Evolutionary conservation across 1,140 invertebrate species (phyloP).

Genomic region (Macrostomum lignano): DNA sequence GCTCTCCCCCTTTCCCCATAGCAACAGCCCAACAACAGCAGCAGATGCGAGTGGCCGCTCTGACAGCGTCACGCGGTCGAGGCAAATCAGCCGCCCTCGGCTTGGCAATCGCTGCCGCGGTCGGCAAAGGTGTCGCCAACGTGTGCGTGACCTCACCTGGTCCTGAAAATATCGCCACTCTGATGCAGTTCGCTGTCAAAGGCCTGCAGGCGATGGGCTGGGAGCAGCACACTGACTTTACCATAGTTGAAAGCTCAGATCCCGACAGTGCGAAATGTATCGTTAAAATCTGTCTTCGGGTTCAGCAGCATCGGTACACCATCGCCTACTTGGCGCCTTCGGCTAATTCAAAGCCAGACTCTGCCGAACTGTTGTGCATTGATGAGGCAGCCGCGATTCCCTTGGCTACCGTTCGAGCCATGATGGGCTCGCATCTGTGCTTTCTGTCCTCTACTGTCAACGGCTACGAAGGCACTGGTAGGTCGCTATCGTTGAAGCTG

Average conservation of each 20-base stretch:
- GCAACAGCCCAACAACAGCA: too few relatives aligned
- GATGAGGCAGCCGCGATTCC: slow-evolving; percentile 98
- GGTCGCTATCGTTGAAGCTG: slow-evolving; percentile 74
- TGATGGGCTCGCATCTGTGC: slow-evolving; percentile 65
- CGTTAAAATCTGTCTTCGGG: slow-evolving; percentile 40
- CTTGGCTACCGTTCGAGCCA: slow-evolving; percentile 57
- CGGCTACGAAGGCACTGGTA: slow-evolving; percentile 89
- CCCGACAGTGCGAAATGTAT: slow-evolving; percentile 38
- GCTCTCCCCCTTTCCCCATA: too few relatives aligned
- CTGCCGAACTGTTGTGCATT: slow-evolving; percentile 76
- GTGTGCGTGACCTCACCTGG: slow-evolving; percentile 90
- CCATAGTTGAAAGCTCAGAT: slow-evolving; percentile 55
- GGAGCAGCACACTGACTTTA: slow-evolving; percentile 6
- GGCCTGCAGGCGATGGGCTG: slow-evolving; percentile 30
- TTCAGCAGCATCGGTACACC: slow-evolving; percentile 29
- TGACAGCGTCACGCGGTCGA: slow-evolving; percentile 77
- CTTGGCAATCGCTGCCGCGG: slow-evolving; percentile 43
- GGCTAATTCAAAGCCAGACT: slow-evolving; percentile 41
- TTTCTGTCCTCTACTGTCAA: slow-evolving; percentile 90
- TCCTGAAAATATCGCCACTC: slow-evolving; percentile 83
- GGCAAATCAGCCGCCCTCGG: slow-evolving; percentile 96
- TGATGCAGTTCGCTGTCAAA: slow-evolving; percentile 91
- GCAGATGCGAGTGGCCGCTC: too few relatives aligned
- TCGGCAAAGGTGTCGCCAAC: slow-evolving; percentile 55
- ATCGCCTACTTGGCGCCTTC: background rate